These are phyloP conservation scores for Pocillopora meandrina DNA, from an alignment of 92 coral and sea anemone genomes.

Conservation along the genomic window DNA sequence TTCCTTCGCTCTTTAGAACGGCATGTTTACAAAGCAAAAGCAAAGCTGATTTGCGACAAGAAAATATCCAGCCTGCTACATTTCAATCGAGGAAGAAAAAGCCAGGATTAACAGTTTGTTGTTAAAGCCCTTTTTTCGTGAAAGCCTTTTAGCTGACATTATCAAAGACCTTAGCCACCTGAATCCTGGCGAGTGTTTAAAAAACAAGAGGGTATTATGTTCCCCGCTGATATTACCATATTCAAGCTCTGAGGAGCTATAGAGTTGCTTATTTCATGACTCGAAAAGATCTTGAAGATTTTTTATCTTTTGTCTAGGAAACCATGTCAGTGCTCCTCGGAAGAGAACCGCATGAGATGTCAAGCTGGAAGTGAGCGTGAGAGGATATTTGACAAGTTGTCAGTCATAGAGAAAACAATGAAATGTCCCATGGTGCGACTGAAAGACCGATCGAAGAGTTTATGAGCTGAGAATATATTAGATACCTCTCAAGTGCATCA, in stretches of 20 bases:
- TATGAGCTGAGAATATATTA: conserved; percentile 6
- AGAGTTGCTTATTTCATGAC: conserved; percentile 12
- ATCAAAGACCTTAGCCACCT: conserved; percentile 17
- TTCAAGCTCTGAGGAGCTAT: background rate
- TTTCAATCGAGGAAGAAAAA: conserved; percentile 23
- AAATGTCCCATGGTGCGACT: conserved; percentile 21
- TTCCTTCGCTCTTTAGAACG: conserved; percentile 15
- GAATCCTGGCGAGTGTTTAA: conserved; percentile 25
- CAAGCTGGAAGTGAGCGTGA: conserved; percentile 53
- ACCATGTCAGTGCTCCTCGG: conserved; percentile 68
- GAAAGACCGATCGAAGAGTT: conserved; percentile 2
- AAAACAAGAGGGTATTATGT: conserved; percentile 42
- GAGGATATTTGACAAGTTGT: conserved; percentile 44
- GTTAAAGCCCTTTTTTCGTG: background rate
- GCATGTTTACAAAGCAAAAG: conserved; percentile 20
- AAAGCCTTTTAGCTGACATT: conserved; percentile 26
- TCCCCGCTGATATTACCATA: conserved; percentile 44
- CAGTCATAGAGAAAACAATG: conserved; percentile 28
- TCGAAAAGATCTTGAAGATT: conserved; percentile 16
- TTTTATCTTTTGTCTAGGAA: conserved; percentile 47
- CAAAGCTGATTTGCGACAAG: conserved; percentile 39
- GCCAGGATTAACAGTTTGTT: conserved; percentile 1
- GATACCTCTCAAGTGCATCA: conserved; percentile 23
- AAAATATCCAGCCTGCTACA: conserved; percentile 22
- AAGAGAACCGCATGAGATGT: conserved; percentile 77